These are phyloP conservation scores for Periphyllus acericola DNA, from an alignment of 2,888 invertebrate genomes.

Conservation along the genomic window DNA sequence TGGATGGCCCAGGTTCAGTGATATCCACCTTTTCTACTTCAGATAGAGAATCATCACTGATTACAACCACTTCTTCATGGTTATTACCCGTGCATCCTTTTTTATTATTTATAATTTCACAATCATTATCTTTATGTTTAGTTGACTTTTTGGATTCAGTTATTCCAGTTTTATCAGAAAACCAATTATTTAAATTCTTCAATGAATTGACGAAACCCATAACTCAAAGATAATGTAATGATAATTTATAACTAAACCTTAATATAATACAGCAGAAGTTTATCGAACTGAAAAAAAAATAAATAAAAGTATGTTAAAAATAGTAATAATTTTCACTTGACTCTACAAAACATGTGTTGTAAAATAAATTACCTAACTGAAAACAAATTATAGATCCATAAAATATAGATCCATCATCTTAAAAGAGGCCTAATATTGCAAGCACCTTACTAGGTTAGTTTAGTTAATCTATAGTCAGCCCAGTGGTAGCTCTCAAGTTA, in stretches of 20 bases:
- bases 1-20: conserved; percentile 48
- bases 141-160: not conserved
- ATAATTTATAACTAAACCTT: not conserved
- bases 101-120: conserved; percentile 34
- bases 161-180: conserved; percentile 22
- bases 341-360: too few species aligned
- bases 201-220: conserved; percentile 40
- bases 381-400: too few species aligned
- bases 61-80: conserved; percentile 45
- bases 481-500: too few species aligned
- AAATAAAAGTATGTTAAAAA: not conserved
- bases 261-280: not conserved
- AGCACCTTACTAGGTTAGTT: too few species aligned
- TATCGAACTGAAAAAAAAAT: not conserved
- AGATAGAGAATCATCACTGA: conserved; percentile 49
- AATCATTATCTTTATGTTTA: conserved; percentile 44
- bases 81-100: conserved; percentile 37
- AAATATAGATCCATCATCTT: too few species aligned
- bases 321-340: too few species aligned
- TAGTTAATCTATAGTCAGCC: too few species aligned
- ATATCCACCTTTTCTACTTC: conserved; percentile 51
- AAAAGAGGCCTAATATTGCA: too few species aligned
- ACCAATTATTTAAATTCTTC: conserved; percentile 31
- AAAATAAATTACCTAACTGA: too few species aligned
- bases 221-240: conserved; percentile 21